These are phyloP conservation scores for Myopa testacea DNA, from an alignment of 2,888 invertebrate genomes.

Conservation along the genomic window DNA sequence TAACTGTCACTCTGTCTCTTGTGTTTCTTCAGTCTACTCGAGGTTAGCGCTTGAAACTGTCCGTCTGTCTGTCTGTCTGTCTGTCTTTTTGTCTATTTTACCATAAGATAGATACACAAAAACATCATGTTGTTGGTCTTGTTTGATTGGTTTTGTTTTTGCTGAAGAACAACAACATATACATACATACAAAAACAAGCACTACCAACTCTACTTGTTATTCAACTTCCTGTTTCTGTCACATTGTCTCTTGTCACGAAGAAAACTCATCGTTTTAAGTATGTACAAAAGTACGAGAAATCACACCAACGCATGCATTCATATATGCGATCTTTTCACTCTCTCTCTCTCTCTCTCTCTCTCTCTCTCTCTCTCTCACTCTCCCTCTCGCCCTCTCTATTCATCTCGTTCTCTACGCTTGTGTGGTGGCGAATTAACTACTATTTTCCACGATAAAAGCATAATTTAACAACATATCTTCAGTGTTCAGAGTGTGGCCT, in stretches of 20 bases:
- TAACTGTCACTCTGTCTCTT: not conserved
- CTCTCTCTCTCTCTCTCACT: too few species aligned
- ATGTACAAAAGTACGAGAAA: not conserved
- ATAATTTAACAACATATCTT: conserved; percentile 18
- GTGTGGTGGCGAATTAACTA: not conserved
- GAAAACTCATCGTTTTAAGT: conserved; percentile 27
- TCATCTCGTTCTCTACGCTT: not conserved
- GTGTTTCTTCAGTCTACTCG: not conserved
- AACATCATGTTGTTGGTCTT: too few species aligned
- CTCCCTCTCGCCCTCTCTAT: too few species aligned
- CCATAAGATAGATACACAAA: too few species aligned
- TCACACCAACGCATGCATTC: not conserved
- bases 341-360: too few species aligned
- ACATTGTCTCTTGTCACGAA: conserved; percentile 25
- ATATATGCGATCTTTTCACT: too few species aligned
- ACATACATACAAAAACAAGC: too few species aligned
- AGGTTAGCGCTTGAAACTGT: not conserved
- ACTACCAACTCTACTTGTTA: conserved; percentile 13
- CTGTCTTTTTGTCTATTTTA: not conserved
- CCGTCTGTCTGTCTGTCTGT: not conserved
- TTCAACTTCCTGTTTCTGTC: conserved; percentile 34
- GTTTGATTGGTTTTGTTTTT: too few species aligned
- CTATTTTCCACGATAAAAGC: not conserved
- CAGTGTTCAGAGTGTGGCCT: not conserved
- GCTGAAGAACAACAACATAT: too few species aligned